Conservation (phyloP, 2,888 invertebrate genomes). For the Tetrapedia diversipes region DNA sequence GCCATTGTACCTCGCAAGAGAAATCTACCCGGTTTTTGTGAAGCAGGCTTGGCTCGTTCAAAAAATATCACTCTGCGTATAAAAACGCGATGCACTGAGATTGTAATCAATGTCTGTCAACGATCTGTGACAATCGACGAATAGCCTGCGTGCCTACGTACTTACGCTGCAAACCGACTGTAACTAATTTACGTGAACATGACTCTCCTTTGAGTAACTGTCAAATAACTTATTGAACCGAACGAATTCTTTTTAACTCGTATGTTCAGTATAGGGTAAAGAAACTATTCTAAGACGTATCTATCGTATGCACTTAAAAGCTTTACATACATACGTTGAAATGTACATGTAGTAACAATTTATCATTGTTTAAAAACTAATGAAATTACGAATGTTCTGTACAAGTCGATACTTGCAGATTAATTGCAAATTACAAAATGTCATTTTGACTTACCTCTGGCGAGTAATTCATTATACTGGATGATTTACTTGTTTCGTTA, state of each 20-base stretch:
- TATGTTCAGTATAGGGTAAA: background rate
- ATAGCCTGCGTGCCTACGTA: background rate
- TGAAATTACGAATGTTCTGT: background rate
- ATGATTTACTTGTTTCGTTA: no score
- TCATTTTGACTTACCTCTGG: background rate
- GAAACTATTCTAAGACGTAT: background rate
- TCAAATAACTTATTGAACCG: background rate
- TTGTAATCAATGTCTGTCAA: conserved; percentile 43
- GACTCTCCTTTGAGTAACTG: background rate
- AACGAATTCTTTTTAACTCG: background rate
- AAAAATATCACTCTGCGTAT: conserved; percentile 14
- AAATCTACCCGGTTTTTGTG: conserved; percentile 52
- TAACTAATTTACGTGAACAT: conserved; percentile 24
- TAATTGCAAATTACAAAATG: background rate
- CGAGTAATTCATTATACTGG: no score
- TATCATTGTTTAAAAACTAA: background rate
- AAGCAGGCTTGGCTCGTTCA: conserved; percentile 29
- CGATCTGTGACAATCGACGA: conserved; percentile 23
- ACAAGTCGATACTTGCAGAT: background rate
- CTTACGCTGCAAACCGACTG: conserved; percentile 25
- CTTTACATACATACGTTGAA: background rate
- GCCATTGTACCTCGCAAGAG: conserved; percentile 53
- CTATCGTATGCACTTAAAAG: background rate
- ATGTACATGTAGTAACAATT: no score
- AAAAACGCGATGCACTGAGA: conserved; percentile 46